These are phyloP conservation scores for Agrenia bidenticulata DNA, from an alignment of 2,888 invertebrate species.

Conservation along the genomic window DNA sequence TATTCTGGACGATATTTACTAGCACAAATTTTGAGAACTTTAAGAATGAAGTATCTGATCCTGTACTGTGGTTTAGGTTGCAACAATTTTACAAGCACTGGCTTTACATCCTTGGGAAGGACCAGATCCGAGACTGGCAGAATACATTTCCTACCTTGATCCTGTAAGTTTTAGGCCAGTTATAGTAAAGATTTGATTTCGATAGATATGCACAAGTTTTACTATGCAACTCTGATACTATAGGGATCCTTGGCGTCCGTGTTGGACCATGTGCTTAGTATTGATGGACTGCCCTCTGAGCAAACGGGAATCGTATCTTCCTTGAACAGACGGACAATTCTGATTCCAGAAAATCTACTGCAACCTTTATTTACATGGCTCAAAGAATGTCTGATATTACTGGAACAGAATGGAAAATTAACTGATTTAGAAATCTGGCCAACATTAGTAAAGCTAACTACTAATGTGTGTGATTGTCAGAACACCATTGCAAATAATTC, in stretches of 20 bases:
- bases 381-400: conserved; percentile 47
- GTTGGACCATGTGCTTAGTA: conserved; percentile 48
- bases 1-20: conserved; percentile 14
- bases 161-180: conserved; percentile 32
- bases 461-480: conserved; percentile 42
- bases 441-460: conserved; percentile 42
- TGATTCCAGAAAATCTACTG: conserved; percentile 52
- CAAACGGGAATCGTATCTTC: conserved; percentile 41
- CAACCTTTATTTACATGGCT: conserved; percentile 47
- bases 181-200: background rate
- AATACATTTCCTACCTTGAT: conserved; percentile 57
- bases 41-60: background rate
- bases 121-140: conserved; percentile 70
- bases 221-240: background rate
- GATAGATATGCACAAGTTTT: conserved; percentile 3
- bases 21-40: background rate
- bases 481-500: conserved; percentile 3
- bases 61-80: conserved; percentile 69
- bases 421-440: conserved; percentile 51
- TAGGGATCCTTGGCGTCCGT: conserved; percentile 47
- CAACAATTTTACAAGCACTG: conserved; percentile 88
- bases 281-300: conserved; percentile 48
- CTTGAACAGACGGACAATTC: conserved; percentile 44
- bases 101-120: conserved; percentile 82
- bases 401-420: conserved; percentile 49